Base-by-base conservation (phyloP, 2,797 vertebrate species). In the Paramormyrops hopkinsi region DNA sequence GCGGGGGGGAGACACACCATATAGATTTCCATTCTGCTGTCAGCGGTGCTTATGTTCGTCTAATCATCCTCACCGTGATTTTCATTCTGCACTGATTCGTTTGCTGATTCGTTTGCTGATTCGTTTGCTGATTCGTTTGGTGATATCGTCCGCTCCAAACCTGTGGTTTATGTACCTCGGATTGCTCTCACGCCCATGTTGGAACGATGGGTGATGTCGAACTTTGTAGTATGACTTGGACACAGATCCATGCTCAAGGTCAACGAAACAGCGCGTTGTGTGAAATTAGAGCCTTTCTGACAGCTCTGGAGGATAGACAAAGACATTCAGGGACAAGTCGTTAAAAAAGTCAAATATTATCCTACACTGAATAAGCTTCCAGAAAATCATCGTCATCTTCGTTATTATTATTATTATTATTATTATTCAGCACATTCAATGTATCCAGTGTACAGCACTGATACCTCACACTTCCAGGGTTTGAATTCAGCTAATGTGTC, bases 21-120 rank as follows among this genome's bases (percentile, higher is more conserved):
- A 86, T 48, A 29, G 84, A 86, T 86, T 86, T 86, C 84, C 84
- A 9, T 86, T 33, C 46, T 25, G 22, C 84, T 86, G 84, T 33
- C 46, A 86, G 11, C 50, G 1, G 22, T 48, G n/a, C 53, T 22
- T 17, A 41, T 54, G 33, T 17, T 5, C 19, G 11, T 1, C 9
- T 54, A 5, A 46, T 87, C 33, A 65, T 87, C 56, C 62, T 62
- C 37, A 46, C 33, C 6, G 12, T 11, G 12, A 25, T 86, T 33
- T 33, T 86, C 25, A 37, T 50, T 84, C 82, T 2, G 46, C 9
- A n/a, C 46, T 5, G 3, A 33, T 87, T 37, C 19, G n/a, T 46
- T 46, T 62, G 53, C 54, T 25, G 86, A 65, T 17, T 44, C 29
- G 29, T 29, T 29, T n/a, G 86, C 8, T 56, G n/a, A 14, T 29